Conservation (phyloP, 2,797 vertebrate species). For the Neomorphus geoffroyi region DNA sequence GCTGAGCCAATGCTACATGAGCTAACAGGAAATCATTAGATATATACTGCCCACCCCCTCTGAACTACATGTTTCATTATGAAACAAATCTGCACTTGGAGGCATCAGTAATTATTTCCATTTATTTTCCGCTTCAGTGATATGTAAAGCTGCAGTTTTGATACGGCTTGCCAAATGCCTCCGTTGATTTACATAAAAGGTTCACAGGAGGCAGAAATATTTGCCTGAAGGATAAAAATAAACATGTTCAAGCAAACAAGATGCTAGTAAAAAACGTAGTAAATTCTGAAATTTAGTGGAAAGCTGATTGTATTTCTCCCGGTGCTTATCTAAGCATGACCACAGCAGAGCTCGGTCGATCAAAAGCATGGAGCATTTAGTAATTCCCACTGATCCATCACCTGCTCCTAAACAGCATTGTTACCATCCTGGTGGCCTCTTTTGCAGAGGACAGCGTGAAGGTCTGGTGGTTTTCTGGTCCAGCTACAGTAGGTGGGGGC, state of each 20-base stretch:
- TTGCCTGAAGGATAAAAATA: slow-evolving; percentile 61
- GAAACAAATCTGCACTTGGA: slow-evolving; percentile 29
- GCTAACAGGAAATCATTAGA: slow-evolving; percentile 5
- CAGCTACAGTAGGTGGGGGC: rapidly evolving
- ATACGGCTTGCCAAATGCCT: slow-evolving; percentile 54
- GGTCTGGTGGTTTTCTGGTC: neutral
- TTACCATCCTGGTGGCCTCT: neutral
- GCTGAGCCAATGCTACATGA: neutral
- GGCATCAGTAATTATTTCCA: slow-evolving; percentile 52
- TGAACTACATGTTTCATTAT: neutral
- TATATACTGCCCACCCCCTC: neutral
- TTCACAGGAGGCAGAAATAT: slow-evolving; percentile 52
- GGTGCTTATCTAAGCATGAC: neutral
- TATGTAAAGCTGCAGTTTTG: slow-evolving; percentile 53
- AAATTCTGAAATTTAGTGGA: neutral
- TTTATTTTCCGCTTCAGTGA: slow-evolving; percentile 54
- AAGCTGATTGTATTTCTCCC: neutral
- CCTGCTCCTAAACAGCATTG: neutral
- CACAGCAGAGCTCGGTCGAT: neutral
- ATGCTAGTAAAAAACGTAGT: slow-evolving; percentile 8
- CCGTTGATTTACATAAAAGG: slow-evolving; percentile 45
- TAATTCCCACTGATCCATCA: neutral
- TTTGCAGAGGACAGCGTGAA: neutral
- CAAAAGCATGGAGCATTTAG: neutral
- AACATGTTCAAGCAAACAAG: slow-evolving; percentile 41